Evolutionary conservation across 2,113 vertebrate species (phyloP).

Genomic region (Zosterops borbonicus): DNA sequence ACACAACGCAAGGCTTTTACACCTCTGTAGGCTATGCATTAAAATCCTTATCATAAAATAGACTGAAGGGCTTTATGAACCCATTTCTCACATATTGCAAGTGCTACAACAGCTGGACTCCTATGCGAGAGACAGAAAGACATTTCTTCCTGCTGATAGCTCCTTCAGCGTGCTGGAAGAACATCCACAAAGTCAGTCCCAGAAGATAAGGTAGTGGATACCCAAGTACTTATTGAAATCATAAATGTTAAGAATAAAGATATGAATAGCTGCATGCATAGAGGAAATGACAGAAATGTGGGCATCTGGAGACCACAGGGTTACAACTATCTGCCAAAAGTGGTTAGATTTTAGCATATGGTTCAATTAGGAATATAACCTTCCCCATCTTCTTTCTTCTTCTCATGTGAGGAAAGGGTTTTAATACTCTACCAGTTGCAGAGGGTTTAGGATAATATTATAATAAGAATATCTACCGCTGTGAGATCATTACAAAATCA

Average conservation of each 20-base stretch:
- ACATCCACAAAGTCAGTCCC: not conserved
- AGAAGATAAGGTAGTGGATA: not conserved
- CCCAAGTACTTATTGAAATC: not conserved
- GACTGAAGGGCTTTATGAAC: not conserved
- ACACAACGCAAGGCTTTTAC: not conserved
- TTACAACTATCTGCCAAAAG: not conserved
- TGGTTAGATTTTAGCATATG: not conserved
- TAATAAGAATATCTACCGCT: not conserved
- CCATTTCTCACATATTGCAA: accelerated
- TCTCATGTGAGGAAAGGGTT: not conserved
- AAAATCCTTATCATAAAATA: not conserved
- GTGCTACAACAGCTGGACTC: not conserved
- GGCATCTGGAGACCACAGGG: not conserved
- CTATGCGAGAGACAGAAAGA: not conserved
- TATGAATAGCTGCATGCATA: not conserved
- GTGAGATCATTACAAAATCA: not conserved
- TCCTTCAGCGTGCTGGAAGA: not conserved
- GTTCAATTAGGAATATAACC: not conserved
- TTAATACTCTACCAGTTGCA: not conserved
- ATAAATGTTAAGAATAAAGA: not conserved
- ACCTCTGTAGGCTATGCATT: not conserved
- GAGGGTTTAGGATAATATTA: not conserved
- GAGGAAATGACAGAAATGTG: not conserved
- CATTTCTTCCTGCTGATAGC: not conserved
- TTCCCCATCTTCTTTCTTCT: not conserved